Base-by-base conservation (phyloP, 2,888 invertebrate genomes). In the Tipula confusa region DNA sequence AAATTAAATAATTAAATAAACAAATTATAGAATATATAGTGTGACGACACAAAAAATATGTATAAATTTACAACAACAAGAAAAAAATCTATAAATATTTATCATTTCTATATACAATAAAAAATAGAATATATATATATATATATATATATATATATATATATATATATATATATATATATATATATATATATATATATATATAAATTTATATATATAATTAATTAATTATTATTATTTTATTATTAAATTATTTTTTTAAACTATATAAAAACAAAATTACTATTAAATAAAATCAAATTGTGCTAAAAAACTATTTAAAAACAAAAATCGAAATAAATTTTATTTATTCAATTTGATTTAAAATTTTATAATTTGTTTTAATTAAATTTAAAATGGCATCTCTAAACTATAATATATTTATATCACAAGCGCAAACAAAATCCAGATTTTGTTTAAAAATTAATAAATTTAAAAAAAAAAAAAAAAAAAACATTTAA, bases 181-280 rank as follows among this genome's bases (percentile, higher is more conserved):
- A 43, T 43, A n/a, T n/a, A 64, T 15, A 43, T 5, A 15, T 64
- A 64, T 15, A 43, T 5, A 15, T 64, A 64, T 64, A 64, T 64
- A 64, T 64, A 64, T 24, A 64, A 64, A 43, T n/a, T n/a, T n/a
- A n/a, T n/a, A n/a, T n/a, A 43, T 43, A n/a, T n/a, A 64, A 64
- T 64, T 64, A 64, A 48, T 48, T 48, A 48, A 64, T 64, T 64
- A 64, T 64, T 64, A 64, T 64, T 64, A 64, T 64, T 64, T 64
- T 64, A 64, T 64, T 64, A 64, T 24, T 64, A 64, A 64, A 64
- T 64, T 64, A 64, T 43, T 43, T 33, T 33, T 43, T 43, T 15
- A 43, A 43, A 43, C 15, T 43, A 43, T 43, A 43, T 43, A 43
- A 1, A 43, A 7, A 18, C 9, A 1, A 1, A 7, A 33, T 33